Conservation (phyloP, 2,113 vertebrate genomes). For the Petroica traversi region DNA sequence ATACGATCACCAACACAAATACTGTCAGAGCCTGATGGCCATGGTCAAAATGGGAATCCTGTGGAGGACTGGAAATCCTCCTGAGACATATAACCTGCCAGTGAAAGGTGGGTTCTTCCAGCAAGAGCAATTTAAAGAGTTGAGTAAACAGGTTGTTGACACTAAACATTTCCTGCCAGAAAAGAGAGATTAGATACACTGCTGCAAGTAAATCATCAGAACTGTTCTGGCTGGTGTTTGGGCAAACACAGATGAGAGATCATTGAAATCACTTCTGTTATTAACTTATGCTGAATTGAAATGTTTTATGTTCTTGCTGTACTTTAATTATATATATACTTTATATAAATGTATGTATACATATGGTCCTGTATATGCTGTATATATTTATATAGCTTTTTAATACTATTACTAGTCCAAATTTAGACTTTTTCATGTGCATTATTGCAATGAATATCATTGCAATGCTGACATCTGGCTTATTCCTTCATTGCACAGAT, state of each 20-base stretch:
- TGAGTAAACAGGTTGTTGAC: not conserved
- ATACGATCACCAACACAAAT: not conserved
- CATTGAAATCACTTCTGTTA: not conserved
- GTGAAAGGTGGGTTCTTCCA: not conserved
- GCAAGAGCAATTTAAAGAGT: not conserved
- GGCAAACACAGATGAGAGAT: not conserved
- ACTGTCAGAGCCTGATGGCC: not conserved
- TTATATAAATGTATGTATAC: slow-evolving; percentile 68
- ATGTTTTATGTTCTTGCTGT: slow-evolving; percentile 52
- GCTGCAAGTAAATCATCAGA: not conserved
- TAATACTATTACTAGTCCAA: slow-evolving; percentile 53
- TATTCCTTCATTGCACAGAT: not conserved
- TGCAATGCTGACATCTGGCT: not conserved
- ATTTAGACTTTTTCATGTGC: slow-evolving; percentile 35
- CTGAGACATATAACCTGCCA: not conserved
- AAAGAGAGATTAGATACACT: not conserved
- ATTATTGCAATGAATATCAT: not conserved
- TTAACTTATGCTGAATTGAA: slow-evolving; percentile 41
- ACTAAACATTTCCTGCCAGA: not conserved
- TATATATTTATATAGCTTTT: slow-evolving; percentile 72
- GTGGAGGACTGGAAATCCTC: not conserved
- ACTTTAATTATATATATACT: slow-evolving; percentile 63
- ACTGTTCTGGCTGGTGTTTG: not conserved
- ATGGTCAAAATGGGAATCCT: not conserved
- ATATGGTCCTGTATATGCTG: slow-evolving; percentile 62